Evolutionary conservation across 1,140 invertebrate genomes (phyloP).

Genomic region (Linepithema humile): DNA sequence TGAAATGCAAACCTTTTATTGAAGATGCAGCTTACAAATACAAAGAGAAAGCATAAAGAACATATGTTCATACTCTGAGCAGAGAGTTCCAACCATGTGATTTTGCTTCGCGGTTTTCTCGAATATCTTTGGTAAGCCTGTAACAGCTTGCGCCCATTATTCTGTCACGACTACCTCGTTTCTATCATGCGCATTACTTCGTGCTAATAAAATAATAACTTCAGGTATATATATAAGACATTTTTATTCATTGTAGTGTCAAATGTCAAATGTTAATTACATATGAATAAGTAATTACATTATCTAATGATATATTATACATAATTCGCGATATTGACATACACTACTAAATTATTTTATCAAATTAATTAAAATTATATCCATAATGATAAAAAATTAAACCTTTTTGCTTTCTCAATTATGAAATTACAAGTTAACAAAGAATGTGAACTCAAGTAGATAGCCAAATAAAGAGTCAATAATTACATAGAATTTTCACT

Average conservation of each 20-base stretch:
- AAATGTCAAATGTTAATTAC: not conserved
- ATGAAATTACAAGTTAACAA: too few species aligned
- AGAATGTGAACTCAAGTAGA: too few species aligned
- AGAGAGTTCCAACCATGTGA: constrained; percentile 42
- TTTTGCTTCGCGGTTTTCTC: constrained; percentile 50
- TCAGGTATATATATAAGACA: not conserved
- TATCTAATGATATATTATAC: constrained; percentile 7
- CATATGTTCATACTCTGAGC: constrained; percentile 73
- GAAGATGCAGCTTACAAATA: constrained; percentile 48
- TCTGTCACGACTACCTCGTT: constrained; percentile 14
- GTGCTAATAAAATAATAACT: constrained; percentile 17
- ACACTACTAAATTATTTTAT: not conserved
- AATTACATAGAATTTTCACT: too few species aligned
- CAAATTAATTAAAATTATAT: not conserved
- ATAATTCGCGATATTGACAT: not conserved
- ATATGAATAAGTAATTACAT: not conserved
- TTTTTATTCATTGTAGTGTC: not conserved
- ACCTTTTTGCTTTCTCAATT: not conserved
- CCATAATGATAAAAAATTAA: not conserved
- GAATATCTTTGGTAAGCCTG: constrained; percentile 32
- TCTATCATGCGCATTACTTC: constrained; percentile 3
- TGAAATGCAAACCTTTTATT: constrained; percentile 57
- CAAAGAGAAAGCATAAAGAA: constrained; percentile 63
- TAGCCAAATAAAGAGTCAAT: too few species aligned
- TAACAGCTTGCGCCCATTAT: constrained; percentile 51